Conservation (phyloP, 2,113 vertebrate species). For the Vicugna pacos region DNA sequence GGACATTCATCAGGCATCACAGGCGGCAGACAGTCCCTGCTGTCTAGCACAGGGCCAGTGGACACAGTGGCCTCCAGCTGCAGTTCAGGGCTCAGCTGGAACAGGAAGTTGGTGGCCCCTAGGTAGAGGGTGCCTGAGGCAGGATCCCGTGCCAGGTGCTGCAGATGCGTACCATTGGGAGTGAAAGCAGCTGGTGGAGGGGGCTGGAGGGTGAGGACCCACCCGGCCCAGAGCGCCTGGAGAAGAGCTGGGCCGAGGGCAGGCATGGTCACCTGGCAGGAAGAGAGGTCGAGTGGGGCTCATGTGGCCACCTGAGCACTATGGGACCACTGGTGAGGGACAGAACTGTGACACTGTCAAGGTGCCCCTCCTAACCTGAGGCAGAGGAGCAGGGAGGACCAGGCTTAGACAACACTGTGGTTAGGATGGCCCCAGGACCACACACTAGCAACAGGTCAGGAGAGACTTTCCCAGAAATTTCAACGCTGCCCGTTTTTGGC, state of each 20-base stretch:
- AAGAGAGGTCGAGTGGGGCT: neutral
- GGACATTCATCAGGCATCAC: constrained; percentile 93
- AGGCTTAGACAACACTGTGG: neutral
- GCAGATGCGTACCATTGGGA: constrained; percentile 90
- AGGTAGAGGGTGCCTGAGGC: constrained; percentile 92
- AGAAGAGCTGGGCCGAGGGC: constrained; percentile 89
- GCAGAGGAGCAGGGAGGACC: neutral
- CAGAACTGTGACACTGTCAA: neutral
- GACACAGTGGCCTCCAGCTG: constrained; percentile 88
- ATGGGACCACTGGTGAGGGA: neutral
- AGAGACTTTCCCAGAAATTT: neutral
- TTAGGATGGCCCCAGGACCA: neutral
- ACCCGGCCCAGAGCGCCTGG: constrained; percentile 87
- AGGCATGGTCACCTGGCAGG: constrained; percentile 92
- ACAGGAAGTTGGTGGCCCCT: constrained; percentile 95
- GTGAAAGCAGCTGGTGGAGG: constrained; percentile 87
- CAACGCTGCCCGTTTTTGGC: neutral
- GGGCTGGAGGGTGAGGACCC: constrained; percentile 84
- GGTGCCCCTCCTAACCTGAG: neutral
- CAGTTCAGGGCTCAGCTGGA: constrained; percentile 92
- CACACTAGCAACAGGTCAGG: neutral
- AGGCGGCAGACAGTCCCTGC: constrained; percentile 95
- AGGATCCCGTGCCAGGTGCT: constrained; percentile 94
- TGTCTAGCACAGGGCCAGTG: constrained; percentile 95
- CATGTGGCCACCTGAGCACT: neutral